phyloP scores from a whole-genome alignment of 2,797 vertebrate species.

The Tolypeutes matacus region DNA sequence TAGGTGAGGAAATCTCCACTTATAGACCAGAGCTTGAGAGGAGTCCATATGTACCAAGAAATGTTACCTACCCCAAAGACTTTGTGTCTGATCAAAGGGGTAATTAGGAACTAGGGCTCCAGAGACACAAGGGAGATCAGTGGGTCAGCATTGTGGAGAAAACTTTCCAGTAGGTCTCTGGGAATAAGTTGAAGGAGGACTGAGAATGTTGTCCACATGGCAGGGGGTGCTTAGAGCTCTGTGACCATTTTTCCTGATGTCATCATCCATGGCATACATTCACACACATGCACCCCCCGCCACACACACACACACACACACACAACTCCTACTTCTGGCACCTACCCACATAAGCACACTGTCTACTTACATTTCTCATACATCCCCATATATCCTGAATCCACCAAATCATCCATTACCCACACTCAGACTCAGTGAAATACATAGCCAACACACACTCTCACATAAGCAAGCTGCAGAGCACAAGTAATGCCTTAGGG shows the following conservation, averaged over 20 bases:
- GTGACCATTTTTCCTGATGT: background rate
- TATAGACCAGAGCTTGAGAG: conserved; percentile 3
- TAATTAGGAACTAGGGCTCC: background rate
- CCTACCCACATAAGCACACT: background rate
- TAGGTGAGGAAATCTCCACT: background rate
- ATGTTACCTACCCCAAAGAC: background rate
- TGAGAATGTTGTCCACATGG: background rate
- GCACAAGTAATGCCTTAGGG: background rate
- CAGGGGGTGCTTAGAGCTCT: background rate
- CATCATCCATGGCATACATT: background rate
- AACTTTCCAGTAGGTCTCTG: background rate
- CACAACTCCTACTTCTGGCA: background rate
- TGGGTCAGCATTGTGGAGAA: background rate
- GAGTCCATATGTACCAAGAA: background rate
- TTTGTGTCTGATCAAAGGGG: background rate
- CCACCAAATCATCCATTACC: background rate
- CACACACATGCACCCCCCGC: background rate
- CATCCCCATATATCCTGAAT: background rate
- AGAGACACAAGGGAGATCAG: background rate
- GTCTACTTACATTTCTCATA: background rate
- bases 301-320: too few relatives aligned
- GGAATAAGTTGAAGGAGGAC: background rate
- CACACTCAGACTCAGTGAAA: background rate
- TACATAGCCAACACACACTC: background rate
- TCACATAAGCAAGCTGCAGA: background rate